Evolutionary conservation across 2,797 vertebrate genomes (phyloP), one percentile per base, ranked within the genome.

Genomic region (Orientallactaga sibirica): DNA sequence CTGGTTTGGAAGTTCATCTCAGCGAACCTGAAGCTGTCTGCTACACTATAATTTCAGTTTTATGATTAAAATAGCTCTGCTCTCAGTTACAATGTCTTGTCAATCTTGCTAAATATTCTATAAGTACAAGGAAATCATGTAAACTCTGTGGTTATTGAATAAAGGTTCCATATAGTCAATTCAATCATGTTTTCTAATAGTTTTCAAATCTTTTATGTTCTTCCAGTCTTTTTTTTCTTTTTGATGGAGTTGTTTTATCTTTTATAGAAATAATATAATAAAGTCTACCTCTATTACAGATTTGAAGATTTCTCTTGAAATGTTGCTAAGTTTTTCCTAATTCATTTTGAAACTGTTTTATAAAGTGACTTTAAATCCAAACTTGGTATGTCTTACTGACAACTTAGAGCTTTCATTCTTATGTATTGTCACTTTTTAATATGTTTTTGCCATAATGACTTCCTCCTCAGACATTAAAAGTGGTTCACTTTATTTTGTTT

Each of bases 301-400:
- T 11, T 61, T 87, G 33, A 16, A 48, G 1, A n/a, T 80, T 80
- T 87, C 87, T 83, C 88, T 90, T 41, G 0, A 76, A 76, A 84
- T 80, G 74, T 15, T 83, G 25, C 71, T 90, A 73, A 82, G 71
- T 4, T 86, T 76, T 76, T 43, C 33, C 84, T 82, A 48, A 81
- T 37, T 87, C 20, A 19, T 81, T 77, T 67, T 41, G 22, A 87
- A 91, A 74, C n/a, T 25, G 0, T 76, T 71, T 76, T 29, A 43
- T 55, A 67, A 37, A 3, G 2, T 79, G 5, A 27, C 41, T 68
- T 82, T 66, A 86, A 79, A 52, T 84, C 24, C 79, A 89, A 71
- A 76, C 61, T 16, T 43, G 25, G 64, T 43, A 33, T 11, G 15
- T 52, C 48, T 95, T 92, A 20, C 16, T 61, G 67, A 79, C n/a